A percentile compares a stretch with the other conserved stretches of the same genome.
Conservation (phyloP, 2,888 invertebrate genomes). For the Ditylenchus weischeri region DNA sequence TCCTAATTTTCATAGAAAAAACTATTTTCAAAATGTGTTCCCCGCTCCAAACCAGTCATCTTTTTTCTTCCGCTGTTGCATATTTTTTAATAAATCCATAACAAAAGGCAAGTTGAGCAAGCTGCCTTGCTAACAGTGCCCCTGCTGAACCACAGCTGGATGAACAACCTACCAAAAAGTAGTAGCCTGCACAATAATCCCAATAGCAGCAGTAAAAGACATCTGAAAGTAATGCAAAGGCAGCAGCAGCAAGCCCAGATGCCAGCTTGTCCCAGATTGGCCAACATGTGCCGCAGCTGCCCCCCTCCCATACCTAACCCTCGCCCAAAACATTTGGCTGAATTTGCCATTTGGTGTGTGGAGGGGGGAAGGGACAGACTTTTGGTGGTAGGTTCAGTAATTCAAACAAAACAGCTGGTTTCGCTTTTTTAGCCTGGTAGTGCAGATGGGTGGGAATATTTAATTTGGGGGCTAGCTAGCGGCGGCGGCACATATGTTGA, state of each 20-base stretch:
- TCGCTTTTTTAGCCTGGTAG: background rate
- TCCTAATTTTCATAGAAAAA: no score
- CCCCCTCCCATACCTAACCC: background rate
- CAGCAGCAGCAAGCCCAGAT: background rate
- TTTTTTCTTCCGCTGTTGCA: no score
- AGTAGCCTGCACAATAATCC: background rate
- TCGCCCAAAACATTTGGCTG: slow-evolving; percentile 2
- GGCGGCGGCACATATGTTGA: background rate
- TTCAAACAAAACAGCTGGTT: slow-evolving; percentile 11
- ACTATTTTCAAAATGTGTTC: no score
- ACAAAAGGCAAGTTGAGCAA: no score
- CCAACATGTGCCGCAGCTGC: slow-evolving; percentile 3
- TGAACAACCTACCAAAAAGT: no score
- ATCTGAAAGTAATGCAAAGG: slow-evolving; percentile 6
- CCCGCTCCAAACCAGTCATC: no score
- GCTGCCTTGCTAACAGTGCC: no score
- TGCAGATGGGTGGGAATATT: slow-evolving; percentile 1
- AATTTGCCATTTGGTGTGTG: slow-evolving; percentile 6
- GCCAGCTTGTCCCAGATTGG: background rate
- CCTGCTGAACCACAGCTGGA: no score
- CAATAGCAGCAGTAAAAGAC: background rate
- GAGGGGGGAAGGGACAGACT: background rate
- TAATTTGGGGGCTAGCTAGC: slow-evolving; percentile 1
- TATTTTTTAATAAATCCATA: no score
- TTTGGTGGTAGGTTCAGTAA: slow-evolving; percentile 3